These are phyloP conservation scores for Pseudococcus longispinus DNA, from an alignment of 2,888 invertebrate species.

Conservation along the genomic window DNA sequence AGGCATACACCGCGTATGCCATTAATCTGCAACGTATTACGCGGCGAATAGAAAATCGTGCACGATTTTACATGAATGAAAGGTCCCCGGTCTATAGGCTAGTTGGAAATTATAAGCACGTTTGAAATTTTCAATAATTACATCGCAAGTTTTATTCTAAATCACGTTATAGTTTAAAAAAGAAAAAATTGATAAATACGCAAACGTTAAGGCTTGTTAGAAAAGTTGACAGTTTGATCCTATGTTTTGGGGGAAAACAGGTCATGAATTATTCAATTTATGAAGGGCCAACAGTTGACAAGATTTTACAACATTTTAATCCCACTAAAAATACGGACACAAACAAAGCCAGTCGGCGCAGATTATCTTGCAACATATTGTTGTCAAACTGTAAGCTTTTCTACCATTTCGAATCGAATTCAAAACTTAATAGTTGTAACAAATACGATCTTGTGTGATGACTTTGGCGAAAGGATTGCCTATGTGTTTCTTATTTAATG, in stretches of 20 bases:
- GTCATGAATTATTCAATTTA: conserved; percentile 51
- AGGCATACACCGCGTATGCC: not conserved
- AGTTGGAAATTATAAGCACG: conserved; percentile 29
- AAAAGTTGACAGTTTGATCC: conserved; percentile 46
- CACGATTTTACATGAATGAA: not conserved
- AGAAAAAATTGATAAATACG: conserved; percentile 45
- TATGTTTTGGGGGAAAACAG: conserved; percentile 36
- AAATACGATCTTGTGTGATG: conserved; percentile 23
- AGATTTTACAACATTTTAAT: conserved; percentile 46
- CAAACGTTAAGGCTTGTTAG: conserved; percentile 41
- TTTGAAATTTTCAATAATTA: conserved; percentile 35
- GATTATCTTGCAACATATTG: conserved; percentile 47
- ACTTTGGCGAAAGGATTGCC: not conserved
- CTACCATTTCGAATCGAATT: conserved; percentile 16
- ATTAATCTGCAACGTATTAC: not conserved
- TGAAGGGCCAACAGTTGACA: conserved; percentile 48
- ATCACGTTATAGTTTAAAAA: conserved; percentile 33
- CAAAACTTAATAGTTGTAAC: conserved; percentile 28
- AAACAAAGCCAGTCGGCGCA: conserved; percentile 46
- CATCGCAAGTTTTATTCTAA: conserved; percentile 12
- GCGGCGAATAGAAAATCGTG: conserved; percentile 4
- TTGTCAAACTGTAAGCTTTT: conserved; percentile 32
- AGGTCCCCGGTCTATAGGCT: not conserved
- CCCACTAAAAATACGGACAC: conserved; percentile 46
- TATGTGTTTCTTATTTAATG: conserved; percentile 28